Conservation (phyloP, 2,888 invertebrate species). For the Drosophila birchii region DNA sequence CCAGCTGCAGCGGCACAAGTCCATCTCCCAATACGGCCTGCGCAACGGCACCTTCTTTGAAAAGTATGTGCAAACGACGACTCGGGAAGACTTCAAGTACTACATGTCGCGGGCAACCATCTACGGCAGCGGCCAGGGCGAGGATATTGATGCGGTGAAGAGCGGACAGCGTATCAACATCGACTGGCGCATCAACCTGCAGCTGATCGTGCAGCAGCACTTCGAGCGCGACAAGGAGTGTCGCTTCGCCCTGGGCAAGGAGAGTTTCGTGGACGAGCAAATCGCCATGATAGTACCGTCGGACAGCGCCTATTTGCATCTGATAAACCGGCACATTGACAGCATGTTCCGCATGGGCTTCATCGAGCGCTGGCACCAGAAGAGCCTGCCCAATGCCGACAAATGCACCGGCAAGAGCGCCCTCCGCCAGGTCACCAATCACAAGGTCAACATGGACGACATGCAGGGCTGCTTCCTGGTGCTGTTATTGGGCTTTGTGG, state of each 20-base stretch:
- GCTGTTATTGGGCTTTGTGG: slow-evolving; percentile 87
- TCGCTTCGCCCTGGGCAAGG: slow-evolving; percentile 90
- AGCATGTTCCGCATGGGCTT: slow-evolving; percentile 94
- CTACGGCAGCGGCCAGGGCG: slow-evolving; percentile 85
- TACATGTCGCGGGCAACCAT: slow-evolving; percentile 87
- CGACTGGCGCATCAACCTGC: slow-evolving; percentile 92
- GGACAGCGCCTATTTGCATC: slow-evolving; percentile 90
- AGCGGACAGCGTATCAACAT: slow-evolving; percentile 90
- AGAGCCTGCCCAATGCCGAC: slow-evolving; percentile 91
- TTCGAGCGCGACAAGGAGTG: slow-evolving; percentile 89
- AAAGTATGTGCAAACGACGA: slow-evolving; percentile 85
- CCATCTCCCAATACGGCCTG: slow-evolving; percentile 90
- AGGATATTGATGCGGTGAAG: slow-evolving; percentile 87
- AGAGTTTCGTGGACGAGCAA: slow-evolving; percentile 92
- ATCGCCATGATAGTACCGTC: slow-evolving; percentile 91
- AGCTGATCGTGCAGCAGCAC: slow-evolving; percentile 89
- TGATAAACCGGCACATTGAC: slow-evolving; percentile 91
- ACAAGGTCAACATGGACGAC: slow-evolving; percentile 94
- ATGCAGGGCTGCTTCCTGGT: slow-evolving; percentile 97
- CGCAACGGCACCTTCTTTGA: slow-evolving; percentile 91
- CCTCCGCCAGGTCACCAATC: slow-evolving; percentile 90
- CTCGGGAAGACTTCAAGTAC: slow-evolving; percentile 78
- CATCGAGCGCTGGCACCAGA: slow-evolving; percentile 92
- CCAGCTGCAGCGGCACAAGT: slow-evolving; percentile 85
- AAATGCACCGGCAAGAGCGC: slow-evolving; percentile 90